Base-by-base conservation (phyloP, 2,113 vertebrate genomes). In the Setophaga coronata region DNA sequence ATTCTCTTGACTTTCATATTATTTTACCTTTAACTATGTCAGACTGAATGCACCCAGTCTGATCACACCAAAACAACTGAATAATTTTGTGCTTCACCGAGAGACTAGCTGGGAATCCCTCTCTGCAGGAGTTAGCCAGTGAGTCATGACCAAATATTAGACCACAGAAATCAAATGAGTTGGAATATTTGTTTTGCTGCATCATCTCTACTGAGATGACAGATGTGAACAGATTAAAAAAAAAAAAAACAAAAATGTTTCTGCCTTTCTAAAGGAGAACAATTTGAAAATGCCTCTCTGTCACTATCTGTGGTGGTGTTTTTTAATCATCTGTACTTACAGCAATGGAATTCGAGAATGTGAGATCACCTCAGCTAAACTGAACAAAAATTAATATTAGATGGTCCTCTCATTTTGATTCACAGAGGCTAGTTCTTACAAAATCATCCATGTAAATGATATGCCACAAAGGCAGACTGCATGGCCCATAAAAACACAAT, bases 301-400 rank as follows among this genome's bases (percentile, higher is more conserved):
- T 72, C 69, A 60, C 42, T 90, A 10, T 61, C 70, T 73, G 34
- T 34, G 24, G 38, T 51, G 29, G 0, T 18, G 18, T 72, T 25
- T 36, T 53, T 77, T 43, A 4, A 73, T 53, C 25, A 36, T 80
- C 71, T 86, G 38, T 70, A 34, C 29, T 91, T 77, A 34, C 24
- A 87, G 50, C 0, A 0, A 42, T 65, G 54, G 38, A 94, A 80
- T 53, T 0, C 0, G 23, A 70, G 23, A 53, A 42, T 56, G 47
- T 33, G 48, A 87, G 43, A 77, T 71, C 58, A 65, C 45, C 7
- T 90, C 64, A 65, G 60, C 47, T 77, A 81, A 90, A 31, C 7
- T 48, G 43, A 91, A 70, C 16, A 58, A 36, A 67, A 93, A 81
- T 66, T 64, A 53, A 26, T 85, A 45, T 83, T 69, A 92, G 42